Conservation (phyloP, 2,113 vertebrate genomes). For the Mormyrus lacerda region DNA sequence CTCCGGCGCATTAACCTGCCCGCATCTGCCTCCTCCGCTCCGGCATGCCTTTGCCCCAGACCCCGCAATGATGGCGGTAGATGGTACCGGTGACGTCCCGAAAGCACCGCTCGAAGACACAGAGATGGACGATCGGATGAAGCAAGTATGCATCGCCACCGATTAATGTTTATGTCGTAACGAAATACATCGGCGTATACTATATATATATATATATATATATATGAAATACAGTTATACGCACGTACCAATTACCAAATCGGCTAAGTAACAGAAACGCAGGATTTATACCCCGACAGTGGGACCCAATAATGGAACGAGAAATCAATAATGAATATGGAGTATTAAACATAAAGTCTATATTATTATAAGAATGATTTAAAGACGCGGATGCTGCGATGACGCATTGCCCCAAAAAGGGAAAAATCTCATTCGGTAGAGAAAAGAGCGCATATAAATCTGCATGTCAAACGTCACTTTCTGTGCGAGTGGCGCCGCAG, state of each 20-base stretch:
- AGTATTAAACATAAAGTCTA: neutral
- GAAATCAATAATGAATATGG: neutral
- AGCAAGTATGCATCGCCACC: neutral
- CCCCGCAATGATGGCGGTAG: conserved; percentile 48
- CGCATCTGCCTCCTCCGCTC: neutral
- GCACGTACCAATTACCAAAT: neutral
- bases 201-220: neutral
- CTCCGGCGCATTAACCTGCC: conserved; percentile 23
- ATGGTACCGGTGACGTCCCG: conserved; percentile 27
- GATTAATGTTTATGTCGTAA: neutral
- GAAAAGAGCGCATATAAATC: neutral
- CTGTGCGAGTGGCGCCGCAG: neutral
- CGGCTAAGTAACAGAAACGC: neutral
- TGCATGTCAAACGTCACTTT: neutral
- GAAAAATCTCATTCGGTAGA: neutral
- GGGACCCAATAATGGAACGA: neutral
- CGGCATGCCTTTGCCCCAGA: conserved; percentile 27
- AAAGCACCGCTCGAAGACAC: conserved; percentile 38
- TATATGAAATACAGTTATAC: neutral
- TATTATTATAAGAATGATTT: neutral
- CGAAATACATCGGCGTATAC: neutral
- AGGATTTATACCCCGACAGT: neutral
- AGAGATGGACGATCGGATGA: conserved; percentile 54
- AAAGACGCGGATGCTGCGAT: conserved; percentile 1
- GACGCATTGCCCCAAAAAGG: conserved; percentile 21